Evolutionary conservation across 1,140 invertebrate genomes (phyloP).

Genomic region (Acromyrmex charruanus): DNA sequence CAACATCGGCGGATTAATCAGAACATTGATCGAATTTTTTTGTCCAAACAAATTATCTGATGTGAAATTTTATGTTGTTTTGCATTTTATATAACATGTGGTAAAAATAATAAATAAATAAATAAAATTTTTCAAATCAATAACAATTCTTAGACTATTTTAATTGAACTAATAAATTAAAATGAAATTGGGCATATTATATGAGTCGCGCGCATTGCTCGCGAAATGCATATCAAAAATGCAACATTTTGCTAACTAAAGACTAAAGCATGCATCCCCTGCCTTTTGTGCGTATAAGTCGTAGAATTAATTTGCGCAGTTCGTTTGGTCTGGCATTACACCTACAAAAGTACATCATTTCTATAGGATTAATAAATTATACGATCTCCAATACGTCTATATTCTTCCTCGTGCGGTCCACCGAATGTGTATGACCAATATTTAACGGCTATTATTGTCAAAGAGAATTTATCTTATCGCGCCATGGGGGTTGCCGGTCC

Average conservation of each 20-base stretch:
- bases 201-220: too few relatives aligned
- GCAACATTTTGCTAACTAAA: neutral
- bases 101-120: neutral
- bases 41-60: neutral
- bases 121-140: conserved; percentile 17
- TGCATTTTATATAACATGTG: neutral
- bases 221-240: neutral
- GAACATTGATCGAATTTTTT: neutral
- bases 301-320: neutral
- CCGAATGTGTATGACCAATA: conserved; percentile 76
- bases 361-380: conserved; percentile 76
- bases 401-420: conserved; percentile 42
- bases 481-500: conserved; percentile 55
- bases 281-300: neutral
- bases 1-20: neutral
- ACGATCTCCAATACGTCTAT: conserved; percentile 49
- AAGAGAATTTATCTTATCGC: conserved; percentile 81
- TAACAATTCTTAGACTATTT: neutral
- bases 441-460: conserved; percentile 81
- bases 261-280: neutral
- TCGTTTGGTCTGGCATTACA: neutral
- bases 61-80: neutral
- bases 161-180: too few relatives aligned
- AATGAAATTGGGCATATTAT: too few relatives aligned
- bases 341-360: conserved; percentile 64